Evolutionary conservation across 1,140 invertebrate species (phyloP).

Genomic region (Hetaerina americana): DNA sequence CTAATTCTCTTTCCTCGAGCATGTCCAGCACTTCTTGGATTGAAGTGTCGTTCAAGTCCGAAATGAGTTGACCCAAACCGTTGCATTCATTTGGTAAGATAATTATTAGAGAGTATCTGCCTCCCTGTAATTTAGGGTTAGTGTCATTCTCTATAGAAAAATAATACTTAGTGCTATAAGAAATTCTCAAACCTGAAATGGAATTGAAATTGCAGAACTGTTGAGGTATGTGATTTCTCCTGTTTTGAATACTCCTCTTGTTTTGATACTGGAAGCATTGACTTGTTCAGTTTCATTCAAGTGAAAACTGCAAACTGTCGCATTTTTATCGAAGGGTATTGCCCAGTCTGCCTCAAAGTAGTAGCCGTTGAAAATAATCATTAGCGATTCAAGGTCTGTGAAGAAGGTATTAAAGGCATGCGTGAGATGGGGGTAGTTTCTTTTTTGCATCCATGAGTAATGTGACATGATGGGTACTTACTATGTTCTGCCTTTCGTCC

Average conservation of each 20-base stretch:
- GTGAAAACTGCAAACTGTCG: constrained; percentile 34
- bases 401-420: background rate
- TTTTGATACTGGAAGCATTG: constrained; percentile 38
- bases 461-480: no score
- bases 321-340: constrained; percentile 28
- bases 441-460: no score
- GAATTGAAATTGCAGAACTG: constrained; percentile 38
- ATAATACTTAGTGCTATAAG: background rate
- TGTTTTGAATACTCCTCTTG: constrained; percentile 34
- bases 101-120: constrained; percentile 37
- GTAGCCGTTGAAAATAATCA: constrained; percentile 49
- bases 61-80: constrained; percentile 32
- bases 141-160: background rate
- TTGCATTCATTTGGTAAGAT: constrained; percentile 36
- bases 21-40: constrained; percentile 28
- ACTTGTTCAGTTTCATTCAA: constrained; percentile 38
- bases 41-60: constrained; percentile 30
- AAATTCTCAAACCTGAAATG: constrained; percentile 36
- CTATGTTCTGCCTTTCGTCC: no score
- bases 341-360: constrained; percentile 43
- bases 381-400: constrained; percentile 24
- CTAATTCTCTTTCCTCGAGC: constrained; percentile 26
- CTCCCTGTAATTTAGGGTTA: constrained; percentile 28
- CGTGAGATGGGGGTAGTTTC: background rate
- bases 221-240: constrained; percentile 37